Evolutionary conservation across 53 echinoderm and acorn worm genomes (phyloP), one percentile per base, ranked within the genome.

Genomic region (Temnopleurus reevesii): DNA sequence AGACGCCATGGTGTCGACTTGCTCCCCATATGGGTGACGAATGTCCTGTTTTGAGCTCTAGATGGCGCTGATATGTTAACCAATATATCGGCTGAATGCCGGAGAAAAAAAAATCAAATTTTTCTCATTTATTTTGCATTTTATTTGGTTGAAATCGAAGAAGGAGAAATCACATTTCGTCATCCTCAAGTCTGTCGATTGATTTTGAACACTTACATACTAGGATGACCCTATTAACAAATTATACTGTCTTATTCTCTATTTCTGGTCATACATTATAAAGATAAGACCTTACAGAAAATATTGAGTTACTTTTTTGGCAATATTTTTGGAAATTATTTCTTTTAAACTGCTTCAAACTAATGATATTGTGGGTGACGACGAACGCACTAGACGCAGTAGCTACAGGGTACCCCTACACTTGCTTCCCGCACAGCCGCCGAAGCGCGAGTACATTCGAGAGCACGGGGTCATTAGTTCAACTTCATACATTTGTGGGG

Each of bases 401-500:
- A 60, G 86, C 12, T 26, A 25, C 5, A 36, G 28, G 60, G 26
- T 86, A 59, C 86, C 86, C 86, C 63, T 60, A 45, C 59, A 61
- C 38, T n/a, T 46, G 38, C 38, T 30, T 36, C 61, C 38, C 61
- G 86, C 86, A 45, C 59, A 59, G 61, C 86, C 60, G 46, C 55
- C 51, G 61, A 25, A 49, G 61, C 86, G 86, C 46, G 59, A 38
- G 34, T 86, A 44, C 36, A 36, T 86, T 60, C 15, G 27, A 58
- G 86, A 61, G 46, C 12, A 45, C 61, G 59, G 86, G 86, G 86
- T 86, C 86, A 61, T 61, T 60, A 86, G 86, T 86, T 86, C 86
- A 86, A 60, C 58, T 83, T 86, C 86, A 60, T 86, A 41, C 60
- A 59, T 86, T 61, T 17, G 24, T 59, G 59, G 26, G 34, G 38